phyloP scores from a whole-genome alignment of 2,797 vertebrate genomes.

The Amniataba percoides region DNA sequence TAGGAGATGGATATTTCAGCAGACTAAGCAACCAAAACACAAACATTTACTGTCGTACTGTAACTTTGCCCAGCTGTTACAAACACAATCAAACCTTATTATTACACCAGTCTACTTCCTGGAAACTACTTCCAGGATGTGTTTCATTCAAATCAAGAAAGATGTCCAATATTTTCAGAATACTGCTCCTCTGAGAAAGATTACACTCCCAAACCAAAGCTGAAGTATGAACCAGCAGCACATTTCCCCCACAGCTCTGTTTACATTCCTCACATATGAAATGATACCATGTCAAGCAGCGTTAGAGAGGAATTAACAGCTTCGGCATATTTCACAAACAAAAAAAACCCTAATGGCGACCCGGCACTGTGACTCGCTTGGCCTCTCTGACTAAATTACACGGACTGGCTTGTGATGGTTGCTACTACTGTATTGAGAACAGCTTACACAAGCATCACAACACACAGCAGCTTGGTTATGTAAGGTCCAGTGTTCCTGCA shows the following conservation, averaged over 20 bases:
- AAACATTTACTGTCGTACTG: neutral
- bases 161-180: conserved; percentile 6
- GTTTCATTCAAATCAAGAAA: conserved; percentile 35
- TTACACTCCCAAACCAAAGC: conserved; percentile 22
- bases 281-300: conserved; percentile 10
- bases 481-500: conserved; percentile 72
- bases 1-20: conserved; percentile 9
- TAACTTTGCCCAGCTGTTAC: neutral
- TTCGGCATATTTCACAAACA: conserved; percentile 26
- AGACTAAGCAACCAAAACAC: conserved; percentile 9
- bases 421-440: conserved; percentile 58
- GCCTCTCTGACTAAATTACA: conserved; percentile 30
- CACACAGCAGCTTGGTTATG: conserved; percentile 74
- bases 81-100: neutral
- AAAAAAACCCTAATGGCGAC: conserved; percentile 23
- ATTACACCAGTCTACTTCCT: conserved; percentile 9
- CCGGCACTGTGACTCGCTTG: conserved; percentile 8
- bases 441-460: conserved; percentile 76
- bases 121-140: conserved; percentile 2
- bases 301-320: conserved; percentile 10
- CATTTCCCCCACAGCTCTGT: conserved; percentile 14
- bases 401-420: conserved; percentile 35
- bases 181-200: conserved; percentile 29
- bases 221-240: conserved; percentile 5
- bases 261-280: conserved; percentile 34